phyloP scores from a whole-genome alignment of 2,888 invertebrate species.

The Amorpha juglandis region DNA sequence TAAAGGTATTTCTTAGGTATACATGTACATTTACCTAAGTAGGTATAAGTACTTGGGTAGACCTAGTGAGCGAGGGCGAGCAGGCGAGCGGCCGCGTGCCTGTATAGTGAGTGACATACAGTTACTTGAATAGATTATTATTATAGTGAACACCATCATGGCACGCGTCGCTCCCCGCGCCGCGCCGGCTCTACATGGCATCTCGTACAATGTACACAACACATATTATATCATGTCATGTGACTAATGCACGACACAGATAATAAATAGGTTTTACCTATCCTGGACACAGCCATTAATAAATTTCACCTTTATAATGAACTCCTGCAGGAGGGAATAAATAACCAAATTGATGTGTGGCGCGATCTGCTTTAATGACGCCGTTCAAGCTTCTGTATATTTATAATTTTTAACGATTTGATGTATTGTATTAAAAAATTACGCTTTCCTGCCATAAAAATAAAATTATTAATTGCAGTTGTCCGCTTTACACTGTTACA shows the following conservation, averaged over 20 bases:
- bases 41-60: constrained; percentile 38
- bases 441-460: constrained; percentile 53
- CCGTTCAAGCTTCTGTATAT: constrained; percentile 12
- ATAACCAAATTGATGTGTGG: constrained; percentile 4
- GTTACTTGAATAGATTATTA: no score
- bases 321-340: background rate
- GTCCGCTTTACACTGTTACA: constrained; percentile 69
- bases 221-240: background rate
- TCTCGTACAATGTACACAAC: background rate
- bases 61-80: background rate
- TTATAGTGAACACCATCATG: background rate
- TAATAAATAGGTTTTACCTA: constrained; percentile 54
- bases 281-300: constrained; percentile 40
- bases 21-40: constrained; percentile 76
- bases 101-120: no score
- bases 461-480: constrained; percentile 50
- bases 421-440: constrained; percentile 31
- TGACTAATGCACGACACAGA: constrained; percentile 23
- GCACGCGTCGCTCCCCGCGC: constrained; percentile 4
- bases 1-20: constrained; percentile 70
- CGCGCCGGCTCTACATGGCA: background rate
- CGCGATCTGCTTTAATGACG: background rate
- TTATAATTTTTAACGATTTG: background rate
- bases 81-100: background rate
- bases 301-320: constrained; percentile 1